These are phyloP conservation scores for Dasyurus viverrinus DNA, from an alignment of 2,113 vertebrate genomes.

Conservation along the genomic window DNA sequence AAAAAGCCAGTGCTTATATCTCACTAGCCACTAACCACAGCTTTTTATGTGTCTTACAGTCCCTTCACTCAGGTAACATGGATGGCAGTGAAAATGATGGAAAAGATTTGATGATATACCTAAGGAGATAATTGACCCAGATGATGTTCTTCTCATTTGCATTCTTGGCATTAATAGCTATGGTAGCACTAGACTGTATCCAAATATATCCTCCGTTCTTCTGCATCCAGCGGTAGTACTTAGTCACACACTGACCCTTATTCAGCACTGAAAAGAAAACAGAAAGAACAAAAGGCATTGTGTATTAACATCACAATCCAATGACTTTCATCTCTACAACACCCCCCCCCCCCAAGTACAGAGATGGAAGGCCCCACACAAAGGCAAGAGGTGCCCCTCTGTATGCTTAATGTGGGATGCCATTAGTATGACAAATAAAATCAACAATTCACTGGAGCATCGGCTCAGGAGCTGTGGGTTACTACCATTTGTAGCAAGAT, in stretches of 20 bases:
- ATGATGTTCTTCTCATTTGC: conserved; percentile 97
- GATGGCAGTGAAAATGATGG: conserved; percentile 61
- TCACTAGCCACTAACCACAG: conserved; percentile 2
- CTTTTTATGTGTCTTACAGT: neutral
- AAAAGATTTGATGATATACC: conserved; percentile 85
- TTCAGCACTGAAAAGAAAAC: conserved; percentile 91
- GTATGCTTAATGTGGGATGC: conserved; percentile 25
- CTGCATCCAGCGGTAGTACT: conserved; percentile 99
- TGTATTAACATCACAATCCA: conserved; percentile 51
- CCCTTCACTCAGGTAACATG: conserved; percentile 43
- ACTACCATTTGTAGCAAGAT: conserved; percentile 65
- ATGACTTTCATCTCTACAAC: conserved; percentile 37
- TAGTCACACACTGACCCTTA: conserved; percentile 98
- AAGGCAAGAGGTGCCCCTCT: conserved; percentile 3
- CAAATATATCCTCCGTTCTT: conserved; percentile 98
- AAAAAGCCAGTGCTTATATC: conserved; percentile 16
- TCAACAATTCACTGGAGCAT: conserved; percentile 42
- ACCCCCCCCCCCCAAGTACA: neutral
- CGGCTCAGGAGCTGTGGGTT: conserved; percentile 36
- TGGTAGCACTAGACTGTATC: conserved; percentile 99
- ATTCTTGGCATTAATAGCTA: conserved; percentile 97
- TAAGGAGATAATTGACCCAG: conserved; percentile 99
- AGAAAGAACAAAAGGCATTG: conserved; percentile 62
- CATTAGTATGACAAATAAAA: conserved; percentile 68
- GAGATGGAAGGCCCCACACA: conserved; percentile 3